Conservation (phyloP, 2,888 invertebrate genomes). For the Caenorhabditis sp. region DNA sequence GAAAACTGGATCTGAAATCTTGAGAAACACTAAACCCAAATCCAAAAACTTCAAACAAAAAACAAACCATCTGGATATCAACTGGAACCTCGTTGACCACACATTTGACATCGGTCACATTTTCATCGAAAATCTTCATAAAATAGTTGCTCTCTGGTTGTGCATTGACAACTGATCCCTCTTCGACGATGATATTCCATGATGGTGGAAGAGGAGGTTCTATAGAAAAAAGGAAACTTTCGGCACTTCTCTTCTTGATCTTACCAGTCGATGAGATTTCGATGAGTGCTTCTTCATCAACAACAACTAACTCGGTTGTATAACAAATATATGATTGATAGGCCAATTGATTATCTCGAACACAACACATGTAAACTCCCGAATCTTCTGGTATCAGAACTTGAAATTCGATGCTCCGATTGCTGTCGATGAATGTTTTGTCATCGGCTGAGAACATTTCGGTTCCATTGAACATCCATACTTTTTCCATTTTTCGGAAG, state of each 20-base stretch:
- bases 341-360: conserved; percentile 26
- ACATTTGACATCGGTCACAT: conserved; percentile 29
- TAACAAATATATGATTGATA: conserved; percentile 40
- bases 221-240: not conserved
- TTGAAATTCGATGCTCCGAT: conserved; percentile 38
- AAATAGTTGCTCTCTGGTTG: conserved; percentile 34
- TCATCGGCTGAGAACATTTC: conserved; percentile 29
- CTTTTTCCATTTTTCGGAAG: conserved; percentile 28
- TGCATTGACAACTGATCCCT: conserved; percentile 21
- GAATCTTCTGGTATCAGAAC: conserved; percentile 22
- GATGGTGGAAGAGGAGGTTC: conserved; percentile 23
- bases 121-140: conserved; percentile 30
- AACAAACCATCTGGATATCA: conserved; percentile 29
- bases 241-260: too few species aligned
- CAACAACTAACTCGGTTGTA: conserved; percentile 19
- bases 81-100: conserved; percentile 24
- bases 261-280: conserved; percentile 4
- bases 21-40: too few species aligned
- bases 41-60: too few species aligned
- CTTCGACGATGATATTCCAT: conserved; percentile 27
- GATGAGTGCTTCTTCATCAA: conserved; percentile 24
- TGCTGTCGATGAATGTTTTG: conserved; percentile 40
- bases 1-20: too few species aligned
- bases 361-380: conserved; percentile 30
- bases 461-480: conserved; percentile 34